Conservation (phyloP, 2,797 vertebrate species). For the Echiichthys vipera region DNA sequence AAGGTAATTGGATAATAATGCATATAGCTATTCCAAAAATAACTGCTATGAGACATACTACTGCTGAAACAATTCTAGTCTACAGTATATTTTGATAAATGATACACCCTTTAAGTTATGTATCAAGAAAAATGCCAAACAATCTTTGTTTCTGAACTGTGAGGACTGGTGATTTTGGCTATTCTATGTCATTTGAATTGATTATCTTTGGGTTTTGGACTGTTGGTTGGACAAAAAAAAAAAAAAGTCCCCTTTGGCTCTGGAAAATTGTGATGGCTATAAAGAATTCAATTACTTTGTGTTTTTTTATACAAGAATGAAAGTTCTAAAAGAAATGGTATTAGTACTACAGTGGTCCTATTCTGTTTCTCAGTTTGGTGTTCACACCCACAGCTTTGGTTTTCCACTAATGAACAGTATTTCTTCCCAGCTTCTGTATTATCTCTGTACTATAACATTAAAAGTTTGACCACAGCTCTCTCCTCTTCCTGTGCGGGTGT, state of each 20-base stretch:
- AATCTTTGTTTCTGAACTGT: background rate
- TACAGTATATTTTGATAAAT: conserved; percentile 3
- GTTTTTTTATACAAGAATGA: background rate
- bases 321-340: background rate
- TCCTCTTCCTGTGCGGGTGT: conserved; percentile 32
- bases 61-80: background rate
- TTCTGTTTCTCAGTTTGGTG: conserved; percentile 34
- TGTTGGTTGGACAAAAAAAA: background rate
- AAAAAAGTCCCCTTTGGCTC: background rate
- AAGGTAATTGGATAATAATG: background rate
- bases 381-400: conserved; percentile 44
- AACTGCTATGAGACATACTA: background rate
- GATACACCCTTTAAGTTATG: background rate
- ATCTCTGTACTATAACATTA: conserved; percentile 25
- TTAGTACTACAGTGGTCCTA: background rate
- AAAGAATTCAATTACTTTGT: background rate
- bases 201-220: background rate
- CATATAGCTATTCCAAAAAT: background rate
- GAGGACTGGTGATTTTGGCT: background rate
- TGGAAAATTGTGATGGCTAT: background rate
- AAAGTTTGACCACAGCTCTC: conserved; percentile 42
- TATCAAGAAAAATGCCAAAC: background rate
- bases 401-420: conserved; percentile 58
- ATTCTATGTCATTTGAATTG: background rate
- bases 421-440: conserved; percentile 44